These are phyloP conservation scores for Lepidurus couesii DNA, from an alignment of 1,140 invertebrate species.

Conservation along the genomic window DNA sequence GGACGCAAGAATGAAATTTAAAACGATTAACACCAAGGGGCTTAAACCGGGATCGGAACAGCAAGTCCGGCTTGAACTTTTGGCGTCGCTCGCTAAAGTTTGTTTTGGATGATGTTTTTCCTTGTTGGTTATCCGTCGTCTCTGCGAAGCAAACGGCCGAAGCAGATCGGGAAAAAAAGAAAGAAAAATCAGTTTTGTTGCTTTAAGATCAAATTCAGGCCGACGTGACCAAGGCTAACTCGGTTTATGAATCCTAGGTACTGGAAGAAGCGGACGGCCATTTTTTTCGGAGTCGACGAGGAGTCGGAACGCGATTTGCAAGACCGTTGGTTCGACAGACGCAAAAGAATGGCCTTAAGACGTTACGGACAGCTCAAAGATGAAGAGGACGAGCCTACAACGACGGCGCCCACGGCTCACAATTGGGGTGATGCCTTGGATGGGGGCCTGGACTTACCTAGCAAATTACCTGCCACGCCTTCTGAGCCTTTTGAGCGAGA, in stretches of 20 bases:
- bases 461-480: conserved; percentile 2
- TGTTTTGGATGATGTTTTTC: no score
- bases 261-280: conserved; percentile 66
- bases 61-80: no score
- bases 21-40: no score
- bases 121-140: background rate
- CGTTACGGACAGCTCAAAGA: conserved; percentile 31
- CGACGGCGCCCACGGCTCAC: background rate
- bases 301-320: conserved; percentile 62
- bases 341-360: conserved; percentile 60
- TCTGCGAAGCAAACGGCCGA: background rate
- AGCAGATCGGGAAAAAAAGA: background rate
- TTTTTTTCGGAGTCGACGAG: conserved; percentile 70
- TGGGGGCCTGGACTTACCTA: background rate
- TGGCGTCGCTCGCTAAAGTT: no score
- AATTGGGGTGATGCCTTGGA: background rate
- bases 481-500: conserved; percentile 49
- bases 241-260: conserved; percentile 46
- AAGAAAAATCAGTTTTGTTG: no score
- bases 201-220: no score
- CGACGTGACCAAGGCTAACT: no score
- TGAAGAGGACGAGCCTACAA: conserved; percentile 5
- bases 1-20: no score
- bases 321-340: conserved; percentile 64
- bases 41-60: no score